Evolutionary conservation across 2,797 vertebrate genomes (phyloP), one percentile per base, ranked within the genome.

Genomic region (Onychomys leucogaster): DNA sequence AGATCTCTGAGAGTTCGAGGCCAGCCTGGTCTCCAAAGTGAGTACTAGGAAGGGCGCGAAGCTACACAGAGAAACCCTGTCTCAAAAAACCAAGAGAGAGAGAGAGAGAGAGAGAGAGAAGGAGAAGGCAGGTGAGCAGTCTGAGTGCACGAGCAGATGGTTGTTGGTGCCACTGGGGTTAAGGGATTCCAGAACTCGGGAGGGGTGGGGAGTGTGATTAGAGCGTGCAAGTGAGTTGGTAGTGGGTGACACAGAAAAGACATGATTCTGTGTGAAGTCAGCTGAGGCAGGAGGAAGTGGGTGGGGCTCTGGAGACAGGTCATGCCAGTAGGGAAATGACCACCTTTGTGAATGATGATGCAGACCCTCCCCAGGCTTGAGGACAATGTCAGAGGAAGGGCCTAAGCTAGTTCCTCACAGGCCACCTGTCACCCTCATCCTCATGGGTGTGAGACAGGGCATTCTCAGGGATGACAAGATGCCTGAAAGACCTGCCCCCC

Each of bases 291-390:
- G 23, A 13, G 69, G 16, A 52, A 91, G 43, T 49, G 52, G 29
- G 5, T 32, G 85, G 52, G 29, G 14, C 46, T 11, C 12, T 61
- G 67, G 55, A 82, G 46, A 23, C 0, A 7, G 73, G 43, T 65
- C 55, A 25, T 84, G 81, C 37, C 8, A 34, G 2, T 29, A 27
- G 65, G 59, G 10, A 65, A 17, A 12, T 19, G 46, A 21, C 67
- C 2, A 0, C 41, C 34, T 59, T 17, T 1, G 1, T 43, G 69
- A 52, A 1, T 14, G 13, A 7, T 32, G 49, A 23, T 32, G 5
- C 52, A 82, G 8, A 7, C 46, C 77, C 49, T 29, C 10, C 32
- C 5, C 6, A 23, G 57, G 4, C 61, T 52, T 61, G 52, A 46
- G 49, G 67, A 63, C 41, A 9, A 34, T 49, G 23, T 52, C 5